Conservation (phyloP, 2,113 vertebrate species). For the Indri indri region DNA sequence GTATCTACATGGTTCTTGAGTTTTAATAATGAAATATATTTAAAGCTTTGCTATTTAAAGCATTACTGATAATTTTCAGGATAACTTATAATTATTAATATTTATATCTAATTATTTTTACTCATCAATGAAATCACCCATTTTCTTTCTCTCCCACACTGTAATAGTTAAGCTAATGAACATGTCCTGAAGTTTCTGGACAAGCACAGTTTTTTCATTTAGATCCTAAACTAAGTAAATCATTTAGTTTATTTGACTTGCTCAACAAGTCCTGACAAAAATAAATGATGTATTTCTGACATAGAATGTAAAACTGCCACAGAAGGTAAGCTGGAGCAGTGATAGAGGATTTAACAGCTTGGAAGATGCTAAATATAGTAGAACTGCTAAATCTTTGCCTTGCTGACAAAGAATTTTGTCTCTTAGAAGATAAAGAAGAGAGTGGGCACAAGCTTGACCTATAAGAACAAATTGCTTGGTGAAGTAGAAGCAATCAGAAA, state of each 20-base stretch:
- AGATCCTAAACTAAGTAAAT: slow-evolving; percentile 14
- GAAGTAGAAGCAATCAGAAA: not conserved
- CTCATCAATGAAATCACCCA: not conserved
- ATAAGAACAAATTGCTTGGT: not conserved
- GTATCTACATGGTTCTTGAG: not conserved
- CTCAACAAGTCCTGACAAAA: not conserved
- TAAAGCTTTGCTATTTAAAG: slow-evolving; percentile 29
- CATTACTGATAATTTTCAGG: slow-evolving; percentile 32
- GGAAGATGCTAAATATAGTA: not conserved
- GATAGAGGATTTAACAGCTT: not conserved
- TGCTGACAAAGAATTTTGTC: not conserved
- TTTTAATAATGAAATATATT: slow-evolving; percentile 21
- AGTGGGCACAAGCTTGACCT: not conserved
- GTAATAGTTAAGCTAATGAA: not conserved
- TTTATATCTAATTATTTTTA: not conserved
- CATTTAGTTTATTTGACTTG: not conserved
- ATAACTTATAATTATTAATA: not conserved
- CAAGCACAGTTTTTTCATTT: not conserved
- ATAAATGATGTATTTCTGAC: not conserved
- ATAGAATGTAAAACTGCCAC: not conserved
- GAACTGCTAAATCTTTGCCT: slow-evolving; percentile 13
- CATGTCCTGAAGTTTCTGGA: not conserved
- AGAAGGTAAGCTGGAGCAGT: not conserved
- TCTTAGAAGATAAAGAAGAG: slow-evolving; percentile 10
- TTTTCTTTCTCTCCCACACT: not conserved